A percentile compares a stretch with the other conserved stretches of the same genome.
Conservation (phyloP, 2,113 vertebrate species). For the Dryoscopus gambensis region DNA sequence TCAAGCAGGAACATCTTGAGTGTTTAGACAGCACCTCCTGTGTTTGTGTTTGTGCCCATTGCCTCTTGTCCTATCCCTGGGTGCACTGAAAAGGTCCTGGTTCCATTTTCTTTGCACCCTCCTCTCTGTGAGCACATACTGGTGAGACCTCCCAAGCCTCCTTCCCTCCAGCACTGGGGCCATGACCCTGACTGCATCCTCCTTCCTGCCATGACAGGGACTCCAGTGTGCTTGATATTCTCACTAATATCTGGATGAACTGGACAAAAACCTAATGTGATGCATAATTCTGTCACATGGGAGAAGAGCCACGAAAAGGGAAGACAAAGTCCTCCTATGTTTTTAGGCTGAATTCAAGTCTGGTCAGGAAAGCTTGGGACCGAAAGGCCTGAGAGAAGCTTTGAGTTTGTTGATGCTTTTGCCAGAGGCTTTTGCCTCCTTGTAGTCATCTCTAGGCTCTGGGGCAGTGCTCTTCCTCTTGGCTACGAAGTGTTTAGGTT, state of each 20-base stretch:
- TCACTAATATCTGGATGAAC: neutral
- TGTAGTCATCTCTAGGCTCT: neutral
- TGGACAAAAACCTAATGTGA: neutral
- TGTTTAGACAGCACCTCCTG: neutral
- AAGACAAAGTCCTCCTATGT: too few relatives aligned
- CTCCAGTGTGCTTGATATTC: neutral
- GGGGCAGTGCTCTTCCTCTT: neutral
- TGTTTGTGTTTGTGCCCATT: neutral
- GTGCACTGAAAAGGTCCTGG: neutral
- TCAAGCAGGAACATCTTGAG: neutral
- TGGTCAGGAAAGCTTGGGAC: neutral
- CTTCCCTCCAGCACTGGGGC: neutral
- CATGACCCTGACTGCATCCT: neutral
- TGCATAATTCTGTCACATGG: neutral
- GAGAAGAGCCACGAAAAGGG: neutral
- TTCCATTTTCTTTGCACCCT: neutral
- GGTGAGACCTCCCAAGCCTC: neutral
- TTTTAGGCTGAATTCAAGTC: neutral
- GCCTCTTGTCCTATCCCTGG: neutral
- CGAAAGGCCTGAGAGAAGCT: neutral
- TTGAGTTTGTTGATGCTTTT: rapidly evolving
- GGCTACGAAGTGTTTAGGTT: neutral
- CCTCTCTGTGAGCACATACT: neutral
- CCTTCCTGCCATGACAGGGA: neutral
- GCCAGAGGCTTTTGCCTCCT: neutral